Base-by-base conservation (phyloP, 1,140 invertebrate species). In the Lepidostoma basale region DNA sequence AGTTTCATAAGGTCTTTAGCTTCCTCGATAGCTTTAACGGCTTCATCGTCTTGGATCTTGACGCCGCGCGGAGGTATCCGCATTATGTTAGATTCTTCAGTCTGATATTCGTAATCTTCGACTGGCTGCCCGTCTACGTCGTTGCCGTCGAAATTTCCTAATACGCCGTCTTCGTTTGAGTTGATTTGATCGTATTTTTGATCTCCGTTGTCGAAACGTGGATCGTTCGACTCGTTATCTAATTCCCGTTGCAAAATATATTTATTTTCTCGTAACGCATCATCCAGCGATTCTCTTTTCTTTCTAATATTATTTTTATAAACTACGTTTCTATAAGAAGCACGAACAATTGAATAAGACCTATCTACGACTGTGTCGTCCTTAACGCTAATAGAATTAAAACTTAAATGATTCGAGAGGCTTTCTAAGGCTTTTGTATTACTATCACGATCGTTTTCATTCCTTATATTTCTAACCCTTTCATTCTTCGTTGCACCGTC, bases 31-130 rank as follows among this genome's bases (percentile, higher is more conserved):
- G 64, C 69, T 20, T 47, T 52, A 6, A 44, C 42, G 8, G n/a
- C n/a, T n/a, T 65, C 58, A n/a, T 62, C 49, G 12, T 54, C 30
- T n/a, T 65, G 54, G 2, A 44, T 9, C 30, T 47, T 62, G 25
- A 62, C 44, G 6, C 80, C 82, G 56, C 72, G 78, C 0, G 80
- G 78, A 3, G 81, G 81, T 74, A 82, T 83, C 68, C 75, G 78
- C 81, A 83, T 82, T 2, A 82, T 76, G 60, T 82, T 82, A 0
- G 75, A 76, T 1, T 54, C 62, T 67, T 63, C 70, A 25, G 44
- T 70, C 44, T 42, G 67, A 74, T 64, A 68, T 39, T 73, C 72
- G 30, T 73, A 73, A 44, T 67, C 68, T 59, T 67, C 62, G 18
- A 67, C 54, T 3, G 75, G 72, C 4, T 78, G 77, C 26, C 79